Percentiles rank a stretch among this genome's conserved stretches.
These are phyloP conservation scores for Yasuhikotakia modesta DNA, from an alignment of 2,797 vertebrate genomes.

Conservation along the genomic window DNA sequence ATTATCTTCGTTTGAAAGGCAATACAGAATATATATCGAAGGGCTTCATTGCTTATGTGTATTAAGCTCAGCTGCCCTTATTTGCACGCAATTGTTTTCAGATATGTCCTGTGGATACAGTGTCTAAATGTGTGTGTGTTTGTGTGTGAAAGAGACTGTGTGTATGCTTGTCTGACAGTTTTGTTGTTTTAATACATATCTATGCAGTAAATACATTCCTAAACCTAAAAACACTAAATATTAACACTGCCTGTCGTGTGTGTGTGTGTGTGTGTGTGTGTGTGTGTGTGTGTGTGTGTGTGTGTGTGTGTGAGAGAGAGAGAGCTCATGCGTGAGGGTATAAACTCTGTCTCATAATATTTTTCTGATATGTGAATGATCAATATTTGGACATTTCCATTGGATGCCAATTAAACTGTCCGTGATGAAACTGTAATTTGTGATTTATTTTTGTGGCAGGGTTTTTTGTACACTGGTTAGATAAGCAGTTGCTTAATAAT, in stretches of 20 bases:
- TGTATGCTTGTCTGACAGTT: constrained; percentile 37
- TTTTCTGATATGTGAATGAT: constrained; percentile 67
- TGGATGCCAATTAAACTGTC: constrained; percentile 67
- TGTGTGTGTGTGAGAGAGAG: no score
- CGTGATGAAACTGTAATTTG: constrained; percentile 35
- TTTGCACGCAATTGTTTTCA: constrained; percentile 16
- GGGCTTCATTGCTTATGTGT: background rate
- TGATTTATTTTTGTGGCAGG: constrained; percentile 9
- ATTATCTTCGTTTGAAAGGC: background rate
- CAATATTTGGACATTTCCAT: constrained; percentile 59
- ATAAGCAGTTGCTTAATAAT: no score
- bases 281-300: no score
- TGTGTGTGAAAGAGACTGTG: no score
- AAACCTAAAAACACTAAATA: constrained; percentile 59
- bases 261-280: no score
- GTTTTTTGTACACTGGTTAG: background rate
- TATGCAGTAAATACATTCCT: constrained; percentile 67
- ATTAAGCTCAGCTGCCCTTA: background rate
- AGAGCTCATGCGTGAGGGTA: no score
- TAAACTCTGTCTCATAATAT: no score
- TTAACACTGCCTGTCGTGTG: constrained; percentile 60
- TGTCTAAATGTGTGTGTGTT: constrained; percentile 27
- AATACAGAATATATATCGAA: constrained; percentile 16
- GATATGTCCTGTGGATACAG: background rate
- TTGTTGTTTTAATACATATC: constrained; percentile 61